Evolutionary conservation across 2,888 invertebrate genomes (phyloP).

Genomic region (Ectobius pallidus): DNA sequence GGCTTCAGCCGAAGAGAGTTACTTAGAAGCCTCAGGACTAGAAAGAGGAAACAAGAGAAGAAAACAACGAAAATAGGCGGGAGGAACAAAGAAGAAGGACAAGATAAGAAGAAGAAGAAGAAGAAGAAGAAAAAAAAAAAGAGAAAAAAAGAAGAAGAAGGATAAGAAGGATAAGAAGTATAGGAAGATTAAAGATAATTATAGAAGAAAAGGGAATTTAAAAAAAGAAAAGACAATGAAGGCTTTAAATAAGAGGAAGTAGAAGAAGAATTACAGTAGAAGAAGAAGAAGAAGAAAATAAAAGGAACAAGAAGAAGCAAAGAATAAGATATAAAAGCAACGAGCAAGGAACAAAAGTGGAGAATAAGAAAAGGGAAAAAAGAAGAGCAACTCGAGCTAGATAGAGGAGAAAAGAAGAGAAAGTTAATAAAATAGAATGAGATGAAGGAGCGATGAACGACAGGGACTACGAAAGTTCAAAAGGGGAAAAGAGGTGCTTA

Average conservation of each 20-base stretch:
- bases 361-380: no score
- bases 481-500: no score
- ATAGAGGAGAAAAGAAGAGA: no score
- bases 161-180: neutral
- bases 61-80: no score
- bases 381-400: no score
- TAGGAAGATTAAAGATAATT: neutral
- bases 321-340: neutral
- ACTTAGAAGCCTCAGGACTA: no score
- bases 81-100: neutral
- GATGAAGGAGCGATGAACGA: no score
- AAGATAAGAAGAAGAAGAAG: neutral
- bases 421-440: no score
- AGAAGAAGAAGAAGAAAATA: neutral
- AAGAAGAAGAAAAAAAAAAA: neutral
- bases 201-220: neutral
- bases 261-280: neutral
- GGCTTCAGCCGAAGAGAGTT: no score
- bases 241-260: neutral
- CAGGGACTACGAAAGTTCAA: no score
- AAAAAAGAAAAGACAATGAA: neutral
- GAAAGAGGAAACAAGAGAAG: no score
- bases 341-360: no score
- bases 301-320: neutral
- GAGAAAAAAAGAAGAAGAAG: neutral